Conservation (phyloP, 2,113 vertebrate genomes). For the Rhinolophus sinicus region DNA sequence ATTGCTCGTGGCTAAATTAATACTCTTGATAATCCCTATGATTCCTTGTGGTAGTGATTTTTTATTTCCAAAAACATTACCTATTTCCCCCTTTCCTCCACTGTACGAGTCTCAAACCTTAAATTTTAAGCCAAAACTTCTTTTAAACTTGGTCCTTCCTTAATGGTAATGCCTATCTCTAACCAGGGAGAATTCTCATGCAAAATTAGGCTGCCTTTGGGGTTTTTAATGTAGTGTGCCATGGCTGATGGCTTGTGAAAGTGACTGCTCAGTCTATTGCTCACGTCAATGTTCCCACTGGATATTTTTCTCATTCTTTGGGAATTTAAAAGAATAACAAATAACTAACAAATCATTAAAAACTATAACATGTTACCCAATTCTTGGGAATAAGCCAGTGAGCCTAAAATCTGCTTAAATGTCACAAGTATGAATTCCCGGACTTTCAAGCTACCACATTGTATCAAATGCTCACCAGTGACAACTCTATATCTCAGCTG, state of each 20-base stretch:
- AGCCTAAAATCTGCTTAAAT: slow-evolving; percentile 52
- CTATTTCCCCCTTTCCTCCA: not conserved
- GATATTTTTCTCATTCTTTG: slow-evolving; percentile 74
- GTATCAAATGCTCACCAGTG: not conserved
- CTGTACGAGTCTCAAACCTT: not conserved
- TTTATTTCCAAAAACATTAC: not conserved
- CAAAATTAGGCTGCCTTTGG: not conserved
- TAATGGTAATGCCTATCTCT: not conserved
- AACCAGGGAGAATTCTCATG: slow-evolving; percentile 6
- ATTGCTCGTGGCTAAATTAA: not conserved
- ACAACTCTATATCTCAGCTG: not conserved
- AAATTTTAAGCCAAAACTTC: not conserved
- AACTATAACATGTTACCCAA: slow-evolving; percentile 76
- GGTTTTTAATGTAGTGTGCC: not conserved
- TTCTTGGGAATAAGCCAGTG: slow-evolving; percentile 62
- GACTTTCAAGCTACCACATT: slow-evolving; percentile 30
- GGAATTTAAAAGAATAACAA: slow-evolving; percentile 80
- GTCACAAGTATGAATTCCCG: slow-evolving; percentile 33
- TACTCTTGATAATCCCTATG: not conserved
- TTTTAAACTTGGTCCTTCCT: slow-evolving; percentile 1
- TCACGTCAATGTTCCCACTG: slow-evolving; percentile 57
- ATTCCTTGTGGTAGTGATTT: not conserved
- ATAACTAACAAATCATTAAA: slow-evolving; percentile 76
- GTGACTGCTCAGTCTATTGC: not conserved
- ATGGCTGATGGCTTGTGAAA: slow-evolving; percentile 23